Evolutionary conservation across 35 echinoderm and acorn worm species (phyloP).

Genomic region (Lytechinus pictus): DNA sequence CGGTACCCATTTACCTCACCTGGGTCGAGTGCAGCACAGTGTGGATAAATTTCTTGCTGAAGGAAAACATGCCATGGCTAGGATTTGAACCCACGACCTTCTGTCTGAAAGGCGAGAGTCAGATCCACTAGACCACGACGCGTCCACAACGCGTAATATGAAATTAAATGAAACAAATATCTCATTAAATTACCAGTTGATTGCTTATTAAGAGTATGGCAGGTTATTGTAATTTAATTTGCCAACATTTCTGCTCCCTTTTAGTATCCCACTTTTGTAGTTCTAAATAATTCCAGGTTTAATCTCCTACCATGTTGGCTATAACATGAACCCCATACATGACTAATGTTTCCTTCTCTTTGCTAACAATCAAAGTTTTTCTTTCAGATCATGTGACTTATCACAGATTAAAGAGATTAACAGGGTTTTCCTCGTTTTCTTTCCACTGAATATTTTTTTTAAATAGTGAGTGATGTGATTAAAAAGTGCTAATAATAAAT

Average conservation of each 20-base stretch:
- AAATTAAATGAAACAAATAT: too few relatives aligned
- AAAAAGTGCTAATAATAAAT: not conserved
- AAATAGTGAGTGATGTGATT: not conserved
- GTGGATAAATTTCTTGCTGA: too few relatives aligned
- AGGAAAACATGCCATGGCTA: too few relatives aligned
- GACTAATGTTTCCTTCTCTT: not conserved
- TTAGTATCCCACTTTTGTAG: not conserved
- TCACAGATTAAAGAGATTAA: constrained; percentile 5
- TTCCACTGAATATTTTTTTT: not conserved
- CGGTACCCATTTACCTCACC: too few relatives aligned
- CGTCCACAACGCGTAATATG: too few relatives aligned
- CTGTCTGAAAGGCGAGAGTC: too few relatives aligned
- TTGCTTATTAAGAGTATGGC: too few relatives aligned
- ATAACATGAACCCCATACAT: not conserved
- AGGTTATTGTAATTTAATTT: not conserved
- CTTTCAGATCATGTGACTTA: not conserved
- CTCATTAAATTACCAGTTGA: too few relatives aligned
- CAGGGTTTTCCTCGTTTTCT: not conserved
- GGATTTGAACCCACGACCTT: too few relatives aligned
- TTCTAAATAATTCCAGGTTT: not conserved
- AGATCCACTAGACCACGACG: too few relatives aligned
- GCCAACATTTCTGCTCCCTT: not conserved
- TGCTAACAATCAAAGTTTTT: not conserved
- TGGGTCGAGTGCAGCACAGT: too few relatives aligned
- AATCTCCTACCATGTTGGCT: not conserved